Evolutionary conservation across 2,113 vertebrate genomes (phyloP), one percentile per base, ranked within the genome.

Genomic region (Penelope pileata): DNA sequence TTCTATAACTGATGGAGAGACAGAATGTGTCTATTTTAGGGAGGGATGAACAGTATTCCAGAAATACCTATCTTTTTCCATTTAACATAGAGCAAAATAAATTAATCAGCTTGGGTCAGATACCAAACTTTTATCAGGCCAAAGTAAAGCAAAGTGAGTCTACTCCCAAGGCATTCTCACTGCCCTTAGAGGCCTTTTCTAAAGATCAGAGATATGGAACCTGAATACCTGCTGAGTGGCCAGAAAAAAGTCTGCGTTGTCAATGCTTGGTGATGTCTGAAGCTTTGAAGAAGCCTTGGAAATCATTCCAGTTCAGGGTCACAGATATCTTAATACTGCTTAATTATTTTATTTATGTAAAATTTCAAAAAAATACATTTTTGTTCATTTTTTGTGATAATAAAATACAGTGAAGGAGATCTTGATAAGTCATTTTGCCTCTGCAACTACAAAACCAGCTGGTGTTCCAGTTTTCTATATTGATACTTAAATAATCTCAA

Each of bases 211-310:
- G 10, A 21, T 34, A 43, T 4, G n/a, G 0, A 17, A 75, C 7
- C 12, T 9, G 7, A 87, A 56, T 4, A n/a, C 1, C 8, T 29
- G 13, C 4, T 56, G 32, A 69, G 34, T 32, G n/a, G n/a, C 45
- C 58, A 51, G 10, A 45, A 40, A 86, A 50, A 18, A 30, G n/a
- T 48, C 21, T 24, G 7, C 10, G 13, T 12, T 24, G 8, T 5
- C 34, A 36, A n/a, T 34, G 6, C 1, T 2, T 3, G 3, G 12
- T 3, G 5, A 54, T 2, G 0, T 56, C 34, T 63, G 53, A 76
- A 53, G 22, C 30, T 76, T 81, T 40, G 30, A 56, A 34, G 63
- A 68, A 53, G 40, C 26, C 8, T 30, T 78, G 18, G 18, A 70
- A 83, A 53, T 79, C 6, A 45, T 38, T 76, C 23, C 60, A 9